Conservation (phyloP, 2,113 vertebrate genomes). For the Cygnus atratus region DNA sequence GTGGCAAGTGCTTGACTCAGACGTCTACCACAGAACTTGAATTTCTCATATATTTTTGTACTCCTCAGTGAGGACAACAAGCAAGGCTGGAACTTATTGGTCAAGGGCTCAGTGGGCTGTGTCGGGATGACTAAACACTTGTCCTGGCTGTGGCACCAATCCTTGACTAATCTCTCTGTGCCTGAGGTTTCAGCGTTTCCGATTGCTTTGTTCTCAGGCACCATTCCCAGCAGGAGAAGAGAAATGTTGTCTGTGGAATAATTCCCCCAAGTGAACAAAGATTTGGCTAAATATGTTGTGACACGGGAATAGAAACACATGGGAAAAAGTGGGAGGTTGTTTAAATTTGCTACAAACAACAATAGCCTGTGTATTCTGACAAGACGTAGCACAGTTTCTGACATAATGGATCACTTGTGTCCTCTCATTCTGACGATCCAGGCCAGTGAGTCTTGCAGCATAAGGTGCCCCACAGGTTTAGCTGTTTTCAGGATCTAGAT, state of each 20-base stretch:
- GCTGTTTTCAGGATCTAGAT: neutral
- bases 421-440: neutral
- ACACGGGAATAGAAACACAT: neutral
- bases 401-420: neutral
- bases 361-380: neutral
- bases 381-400: neutral
- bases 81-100: constrained; percentile 25
- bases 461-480: neutral
- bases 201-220: constrained; percentile 25
- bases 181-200: constrained; percentile 48
- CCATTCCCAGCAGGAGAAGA: constrained; percentile 26
- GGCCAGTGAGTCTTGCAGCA: neutral
- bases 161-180: constrained; percentile 40
- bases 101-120: neutral
- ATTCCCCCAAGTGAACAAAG: neutral
- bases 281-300: neutral
- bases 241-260: constrained; percentile 47
- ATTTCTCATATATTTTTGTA: constrained; percentile 43
- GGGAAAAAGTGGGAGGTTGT: neutral
- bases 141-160: constrained; percentile 1
- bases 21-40: constrained; percentile 27
- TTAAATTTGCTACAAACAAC: neutral
- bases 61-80: constrained; percentile 8
- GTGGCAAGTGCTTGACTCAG: constrained; percentile 62
- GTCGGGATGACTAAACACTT: constrained; percentile 49